Conservation (phyloP, 2,113 vertebrate species). For the Sprattus sprattus region DNA sequence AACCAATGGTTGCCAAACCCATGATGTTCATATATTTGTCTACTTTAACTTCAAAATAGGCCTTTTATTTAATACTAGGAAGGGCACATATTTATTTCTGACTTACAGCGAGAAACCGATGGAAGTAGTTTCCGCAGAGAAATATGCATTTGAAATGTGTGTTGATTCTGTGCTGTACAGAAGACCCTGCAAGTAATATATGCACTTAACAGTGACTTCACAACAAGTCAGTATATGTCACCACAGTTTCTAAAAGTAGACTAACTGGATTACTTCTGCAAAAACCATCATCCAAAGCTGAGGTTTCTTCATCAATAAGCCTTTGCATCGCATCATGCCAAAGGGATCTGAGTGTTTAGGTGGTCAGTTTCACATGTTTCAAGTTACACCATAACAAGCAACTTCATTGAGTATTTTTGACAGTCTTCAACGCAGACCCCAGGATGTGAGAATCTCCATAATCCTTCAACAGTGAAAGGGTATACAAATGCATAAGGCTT, state of each 20-base stretch:
- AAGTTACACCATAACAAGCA: neutral
- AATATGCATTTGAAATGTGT: neutral
- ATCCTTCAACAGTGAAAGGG: conserved; percentile 23
- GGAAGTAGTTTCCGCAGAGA: neutral
- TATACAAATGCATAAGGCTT: conserved; percentile 33
- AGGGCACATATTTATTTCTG: neutral
- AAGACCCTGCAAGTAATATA: neutral
- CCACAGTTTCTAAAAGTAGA: neutral
- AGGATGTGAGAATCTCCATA: neutral
- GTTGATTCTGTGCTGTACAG: neutral
- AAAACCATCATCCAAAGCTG: neutral
- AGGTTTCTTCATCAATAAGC: neutral
- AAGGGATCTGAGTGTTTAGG: neutral
- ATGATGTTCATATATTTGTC: neutral
- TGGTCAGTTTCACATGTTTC: neutral
- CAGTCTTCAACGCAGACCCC: neutral
- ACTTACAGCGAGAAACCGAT: neutral
- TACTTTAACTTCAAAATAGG: neutral
- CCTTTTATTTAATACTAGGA: neutral
- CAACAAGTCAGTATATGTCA: neutral
- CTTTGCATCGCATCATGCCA: neutral
- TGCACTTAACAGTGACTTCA: neutral
- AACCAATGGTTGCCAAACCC: neutral
- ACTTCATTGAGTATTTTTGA: neutral
- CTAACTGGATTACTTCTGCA: neutral